Conservation (phyloP, 2,113 vertebrate genomes). For the Cochlearius cochlearius region DNA sequence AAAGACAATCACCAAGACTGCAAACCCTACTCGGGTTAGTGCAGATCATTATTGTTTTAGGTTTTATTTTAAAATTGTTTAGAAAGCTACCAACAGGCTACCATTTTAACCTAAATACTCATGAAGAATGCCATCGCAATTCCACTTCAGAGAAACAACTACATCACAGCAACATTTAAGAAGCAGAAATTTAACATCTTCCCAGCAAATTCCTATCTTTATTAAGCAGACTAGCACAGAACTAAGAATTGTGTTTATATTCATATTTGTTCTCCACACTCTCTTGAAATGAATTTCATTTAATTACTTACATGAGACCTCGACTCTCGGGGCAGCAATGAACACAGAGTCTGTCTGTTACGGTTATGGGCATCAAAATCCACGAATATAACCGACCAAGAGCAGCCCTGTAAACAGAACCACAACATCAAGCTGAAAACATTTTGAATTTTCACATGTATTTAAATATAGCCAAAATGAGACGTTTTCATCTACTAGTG, state of each 20-base stretch:
- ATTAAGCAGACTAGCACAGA: neutral
- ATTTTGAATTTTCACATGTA: neutral
- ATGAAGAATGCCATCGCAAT: neutral
- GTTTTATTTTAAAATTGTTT: neutral
- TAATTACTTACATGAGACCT: slow-evolving; percentile 90
- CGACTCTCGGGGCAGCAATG: slow-evolving; percentile 92
- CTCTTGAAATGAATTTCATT: neutral
- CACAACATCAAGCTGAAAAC: neutral
- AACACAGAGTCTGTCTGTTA: slow-evolving; percentile 93
- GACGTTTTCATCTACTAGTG: neutral
- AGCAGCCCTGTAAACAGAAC: slow-evolving; percentile 86
- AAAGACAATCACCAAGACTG: neutral
- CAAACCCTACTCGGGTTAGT: neutral
- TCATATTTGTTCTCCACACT: neutral
- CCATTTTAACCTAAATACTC: neutral
- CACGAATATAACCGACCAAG: slow-evolving; percentile 99
- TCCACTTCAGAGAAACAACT: neutral
- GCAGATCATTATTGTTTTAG: neutral
- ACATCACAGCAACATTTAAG: neutral
- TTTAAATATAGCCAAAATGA: neutral
- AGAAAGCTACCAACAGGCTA: neutral
- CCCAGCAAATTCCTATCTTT: neutral
- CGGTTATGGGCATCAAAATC: slow-evolving; percentile 97
- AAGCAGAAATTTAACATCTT: neutral
- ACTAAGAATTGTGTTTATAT: neutral